Conservation (phyloP, 2,888 invertebrate species). For the Bembecia ichneumoniformis region DNA sequence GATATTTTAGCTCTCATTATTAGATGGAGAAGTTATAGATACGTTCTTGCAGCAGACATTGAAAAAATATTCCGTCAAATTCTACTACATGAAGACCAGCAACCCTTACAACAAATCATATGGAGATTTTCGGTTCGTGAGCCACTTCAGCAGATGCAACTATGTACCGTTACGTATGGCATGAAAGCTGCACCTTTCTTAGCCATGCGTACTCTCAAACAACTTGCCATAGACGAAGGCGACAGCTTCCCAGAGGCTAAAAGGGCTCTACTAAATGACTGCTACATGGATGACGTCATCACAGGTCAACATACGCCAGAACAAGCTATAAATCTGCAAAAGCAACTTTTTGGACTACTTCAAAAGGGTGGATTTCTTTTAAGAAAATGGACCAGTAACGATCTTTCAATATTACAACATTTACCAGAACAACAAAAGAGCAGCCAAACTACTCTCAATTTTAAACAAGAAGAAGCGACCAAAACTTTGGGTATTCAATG, state of each 20-base stretch:
- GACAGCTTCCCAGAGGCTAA: neutral
- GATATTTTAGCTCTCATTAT: too few species aligned
- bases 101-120: too few species aligned
- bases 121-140: too few species aligned
- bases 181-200: too few species aligned
- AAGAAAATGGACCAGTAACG: slow-evolving; percentile 2
- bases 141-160: too few species aligned
- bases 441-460: neutral
- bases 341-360: neutral
- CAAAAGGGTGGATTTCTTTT: neutral
- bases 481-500: neutral
- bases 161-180: too few species aligned
- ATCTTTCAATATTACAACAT: neutral
- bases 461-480: neutral
- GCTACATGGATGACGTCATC: slow-evolving; percentile 1
- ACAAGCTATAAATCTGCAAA: neutral
- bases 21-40: too few species aligned
- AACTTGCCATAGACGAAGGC: slow-evolving; percentile 2
- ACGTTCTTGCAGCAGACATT: too few species aligned
- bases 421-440: neutral
- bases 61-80: too few species aligned
- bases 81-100: too few species aligned
- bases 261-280: neutral
- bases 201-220: too few species aligned
- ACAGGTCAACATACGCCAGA: neutral